Conservation (phyloP, 2,113 vertebrate genomes). For the Scopus umbretta region DNA sequence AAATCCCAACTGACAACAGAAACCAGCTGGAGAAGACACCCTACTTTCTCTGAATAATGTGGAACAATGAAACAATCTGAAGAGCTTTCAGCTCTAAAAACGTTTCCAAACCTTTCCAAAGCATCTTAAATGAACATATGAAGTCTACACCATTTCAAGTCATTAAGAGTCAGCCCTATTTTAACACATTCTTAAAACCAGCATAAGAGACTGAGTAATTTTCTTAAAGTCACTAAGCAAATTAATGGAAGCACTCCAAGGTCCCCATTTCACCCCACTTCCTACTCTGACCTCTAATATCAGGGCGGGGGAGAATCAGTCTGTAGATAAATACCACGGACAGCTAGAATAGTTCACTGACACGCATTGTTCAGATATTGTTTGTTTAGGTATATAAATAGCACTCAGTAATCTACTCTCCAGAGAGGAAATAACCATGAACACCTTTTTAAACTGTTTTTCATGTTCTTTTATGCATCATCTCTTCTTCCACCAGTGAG, state of each 20-base stretch:
- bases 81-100: background rate
- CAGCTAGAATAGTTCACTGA: background rate
- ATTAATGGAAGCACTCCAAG: background rate
- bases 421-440: background rate
- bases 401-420: background rate
- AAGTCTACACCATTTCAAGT: background rate
- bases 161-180: background rate
- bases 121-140: accelerated
- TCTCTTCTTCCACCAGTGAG: background rate
- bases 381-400: background rate
- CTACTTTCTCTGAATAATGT: background rate
- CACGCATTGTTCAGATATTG: background rate
- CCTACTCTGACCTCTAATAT: background rate
- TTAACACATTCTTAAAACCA: background rate
- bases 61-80: background rate
- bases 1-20: background rate
- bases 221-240: background rate
- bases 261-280: background rate
- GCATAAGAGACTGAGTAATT: background rate
- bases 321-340: background rate
- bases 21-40: background rate
- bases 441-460: background rate
- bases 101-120: background rate
- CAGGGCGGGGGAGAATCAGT: background rate
- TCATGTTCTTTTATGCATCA: background rate